Evolutionary conservation across 1,140 invertebrate species (phyloP).

Genomic region (Drosophila busckii): DNA sequence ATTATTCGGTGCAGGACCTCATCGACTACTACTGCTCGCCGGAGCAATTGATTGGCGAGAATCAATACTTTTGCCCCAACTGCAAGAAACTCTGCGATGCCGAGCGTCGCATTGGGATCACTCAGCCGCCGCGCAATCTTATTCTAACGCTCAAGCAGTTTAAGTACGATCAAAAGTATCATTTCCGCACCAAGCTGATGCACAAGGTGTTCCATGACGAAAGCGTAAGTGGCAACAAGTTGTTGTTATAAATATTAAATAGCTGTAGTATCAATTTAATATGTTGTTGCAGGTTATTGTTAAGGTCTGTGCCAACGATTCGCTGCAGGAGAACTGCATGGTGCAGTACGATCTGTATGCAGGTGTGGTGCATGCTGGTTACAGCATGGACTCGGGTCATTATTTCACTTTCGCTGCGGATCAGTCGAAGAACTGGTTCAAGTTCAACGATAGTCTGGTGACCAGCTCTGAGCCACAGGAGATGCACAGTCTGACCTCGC

Average conservation of each 20-base stretch:
- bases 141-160: conserved; percentile 91
- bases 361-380: conserved; percentile 90
- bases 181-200: conserved; percentile 86
- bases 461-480: conserved; percentile 82
- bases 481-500: conserved; percentile 83
- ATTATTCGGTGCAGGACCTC: conserved; percentile 84
- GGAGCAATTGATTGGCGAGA: conserved; percentile 88
- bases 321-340: conserved; percentile 52
- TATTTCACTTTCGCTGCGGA: conserved; percentile 91
- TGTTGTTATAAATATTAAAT: background rate
- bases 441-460: conserved; percentile 89
- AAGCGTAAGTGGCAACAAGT: conserved; percentile 60
- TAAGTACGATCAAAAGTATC: conserved; percentile 85
- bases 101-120: conserved; percentile 85
- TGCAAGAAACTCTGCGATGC: conserved; percentile 88
- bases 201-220: conserved; percentile 84
- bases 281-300: conserved; percentile 75
- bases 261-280: conserved; percentile 59
- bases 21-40: conserved; percentile 87
- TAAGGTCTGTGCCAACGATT: conserved; percentile 72
- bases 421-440: conserved; percentile 86
- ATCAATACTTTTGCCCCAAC: conserved; percentile 89
- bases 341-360: conserved; percentile 86
- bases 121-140: conserved; percentile 86
- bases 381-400: conserved; percentile 90